Base-by-base conservation (phyloP, 2,113 vertebrate genomes). In the Ceyx melanurus region DNA sequence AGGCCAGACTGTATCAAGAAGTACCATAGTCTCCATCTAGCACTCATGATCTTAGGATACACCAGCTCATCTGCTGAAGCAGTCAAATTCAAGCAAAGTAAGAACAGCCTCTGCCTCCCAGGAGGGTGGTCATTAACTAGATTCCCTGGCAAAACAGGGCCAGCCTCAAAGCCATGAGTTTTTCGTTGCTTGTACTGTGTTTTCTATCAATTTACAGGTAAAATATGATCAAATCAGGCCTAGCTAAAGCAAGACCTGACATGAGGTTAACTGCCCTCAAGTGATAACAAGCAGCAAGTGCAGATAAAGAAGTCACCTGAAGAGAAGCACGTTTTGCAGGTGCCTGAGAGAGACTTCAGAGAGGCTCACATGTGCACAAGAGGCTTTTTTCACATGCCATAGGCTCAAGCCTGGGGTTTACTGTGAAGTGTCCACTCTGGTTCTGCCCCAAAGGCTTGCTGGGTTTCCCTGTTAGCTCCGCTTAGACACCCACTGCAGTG, bases 401-500 rank as follows among this genome's bases (percentile, higher is more conserved):
- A n/a, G 42, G 25, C 22, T 80, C 9, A 54, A 40, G 33, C 25
- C 42, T 8, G 4, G 33, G 25, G 18, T 73, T 72, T 54, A 37
- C 85, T 92, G 85, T 85, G 71, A 82, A 77, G 56, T 23, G 11
- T 28, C 85, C 85, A 71, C 42, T 80, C 37, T 85, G 50, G 46
- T 51, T 93, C 45, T 88, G 62, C 82, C 74, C 66, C 42, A 43
- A 45, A 54, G 87, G 21, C 72, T 89, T 35, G 18, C 45, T 46
- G 81, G 57, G n/a, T 45, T 73, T 85, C 74, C 42, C 29, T 50
- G 62, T 45, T 64, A 85, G 53, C 35, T 72, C 67, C 58, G 71
- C 66, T 82, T 35, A 87, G 91, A 96, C 92, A 95, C 88, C 17
- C 60, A 85, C 82, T 85, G 33, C 16, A 31, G 45, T 58, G 37